Percentiles rank a stretch among this genome's conserved stretches.
Evolutionary conservation across 2,888 invertebrate genomes (phyloP).

Genomic region (Amblyjoppa fuscipennis): DNA sequence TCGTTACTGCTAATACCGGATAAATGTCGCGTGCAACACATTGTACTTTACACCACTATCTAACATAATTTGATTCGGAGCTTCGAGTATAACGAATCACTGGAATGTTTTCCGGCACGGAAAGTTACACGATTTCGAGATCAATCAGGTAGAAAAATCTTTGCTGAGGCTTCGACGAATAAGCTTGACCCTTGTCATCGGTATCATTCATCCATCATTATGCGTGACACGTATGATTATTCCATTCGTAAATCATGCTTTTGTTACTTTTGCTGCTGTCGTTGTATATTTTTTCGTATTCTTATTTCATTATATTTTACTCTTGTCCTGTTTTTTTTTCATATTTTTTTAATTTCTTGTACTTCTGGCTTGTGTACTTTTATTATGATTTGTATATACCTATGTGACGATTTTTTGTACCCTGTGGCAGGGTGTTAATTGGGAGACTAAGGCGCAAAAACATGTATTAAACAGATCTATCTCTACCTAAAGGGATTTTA

Average conservation of each 20-base stretch:
- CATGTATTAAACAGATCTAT: no score
- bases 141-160: slow-evolving; percentile 46
- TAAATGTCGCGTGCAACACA: background rate
- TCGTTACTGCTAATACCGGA: background rate
- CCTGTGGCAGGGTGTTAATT: no score
- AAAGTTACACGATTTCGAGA: slow-evolving; percentile 37
- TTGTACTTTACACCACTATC: background rate
- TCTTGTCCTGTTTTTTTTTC: no score
- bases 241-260: no score
- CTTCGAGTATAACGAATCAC: background rate
- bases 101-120: slow-evolving; percentile 43
- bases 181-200: background rate
- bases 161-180: background rate
- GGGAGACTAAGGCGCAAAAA: no score
- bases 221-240: no score
- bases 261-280: no score
- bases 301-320: background rate
- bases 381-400: no score
- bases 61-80: background rate
- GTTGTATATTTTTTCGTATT: background rate
- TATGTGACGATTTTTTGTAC: no score
- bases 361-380: no score
- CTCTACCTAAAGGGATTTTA: no score
- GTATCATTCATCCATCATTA: background rate
- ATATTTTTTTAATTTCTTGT: no score